Base-by-base conservation (phyloP, 2,888 invertebrate genomes). In the Podotricha telesiphe region DNA sequence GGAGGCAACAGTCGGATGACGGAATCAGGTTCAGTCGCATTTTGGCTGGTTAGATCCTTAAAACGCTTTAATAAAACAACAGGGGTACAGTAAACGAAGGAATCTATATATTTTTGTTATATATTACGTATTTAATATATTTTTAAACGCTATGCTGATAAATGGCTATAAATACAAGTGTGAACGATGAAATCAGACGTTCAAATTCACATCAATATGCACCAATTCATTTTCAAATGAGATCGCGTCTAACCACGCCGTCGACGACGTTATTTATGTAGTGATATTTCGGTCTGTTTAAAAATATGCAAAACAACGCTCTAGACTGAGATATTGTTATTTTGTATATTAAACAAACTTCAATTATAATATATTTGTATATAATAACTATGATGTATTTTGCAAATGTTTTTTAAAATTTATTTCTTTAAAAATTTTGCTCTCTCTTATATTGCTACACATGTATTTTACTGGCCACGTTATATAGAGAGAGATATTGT, bases 211-310 rank as follows among this genome's bases (percentile, higher is more conserved):
- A 71, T 55, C 22, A 28, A 28, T 45, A 42, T 22, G n/a, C 11
- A 59, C 17, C 28, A 59, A 59, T 59, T 59, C 59, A 45, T 59
- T 59, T 28, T 59, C 10, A 45, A 59, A 59, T 45, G 45, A 66
- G 58, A 69, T 69, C 50, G 62, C 64, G 68, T 65, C 61, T 51
- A 37, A 56, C 70, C 68, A 37, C 72, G 62, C 67, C 69, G 62
- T 64, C 72, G 55, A 61, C 71, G 40, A 61, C 8, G 56, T 63
- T 73, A 74, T 73, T 74, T 69, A 68, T 68, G 51, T n/a, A 47
- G 34, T 5, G 17, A 56, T 63, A 42, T 64, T 50, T 67, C n/a
- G 19, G 51, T 47, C 17, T 37, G 28, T 17, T 56, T 56, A 42
- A 13, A 28, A 66, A 48, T 66, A 40, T 66, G 13, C 6, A 22